A percentile compares a stretch with the other conserved stretches of the same genome.
phyloP scores from a whole-genome alignment of 2,888 invertebrate species.

The Tanytarsus gracilentus region DNA sequence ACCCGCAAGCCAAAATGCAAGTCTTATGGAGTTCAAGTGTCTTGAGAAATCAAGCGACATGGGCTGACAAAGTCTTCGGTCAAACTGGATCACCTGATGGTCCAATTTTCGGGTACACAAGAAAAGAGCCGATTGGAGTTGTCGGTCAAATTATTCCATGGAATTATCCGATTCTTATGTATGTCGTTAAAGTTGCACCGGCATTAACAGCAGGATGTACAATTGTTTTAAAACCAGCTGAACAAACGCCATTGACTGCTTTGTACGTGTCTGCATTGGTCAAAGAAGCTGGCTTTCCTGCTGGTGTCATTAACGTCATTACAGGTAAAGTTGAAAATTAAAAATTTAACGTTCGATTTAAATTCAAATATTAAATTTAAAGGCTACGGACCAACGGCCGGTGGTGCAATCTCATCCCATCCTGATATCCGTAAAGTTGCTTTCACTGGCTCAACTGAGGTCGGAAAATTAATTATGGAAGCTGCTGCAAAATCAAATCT shows the following conservation, averaged over 20 bases:
- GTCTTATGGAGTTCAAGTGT: no score
- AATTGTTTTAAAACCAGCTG: constrained; percentile 91
- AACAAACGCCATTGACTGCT: constrained; percentile 70
- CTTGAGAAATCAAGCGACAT: constrained; percentile 86
- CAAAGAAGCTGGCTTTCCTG: constrained; percentile 83
- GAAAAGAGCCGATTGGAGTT: constrained; percentile 85
- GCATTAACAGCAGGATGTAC: constrained; percentile 95
- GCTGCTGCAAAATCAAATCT: constrained; percentile 82
- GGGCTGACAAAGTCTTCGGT: constrained; percentile 94
- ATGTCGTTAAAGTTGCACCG: constrained; percentile 98
- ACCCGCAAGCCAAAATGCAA: no score
- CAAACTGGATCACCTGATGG: constrained; percentile 84
- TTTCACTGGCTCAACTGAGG: constrained; percentile 91
- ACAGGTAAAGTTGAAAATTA: constrained; percentile 56
- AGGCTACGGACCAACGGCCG: constrained; percentile 57
- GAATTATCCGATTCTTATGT: constrained; percentile 99
- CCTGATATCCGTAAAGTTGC: constrained; percentile 81
- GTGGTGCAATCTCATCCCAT: constrained; percentile 82
- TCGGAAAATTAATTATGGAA: constrained; percentile 83
- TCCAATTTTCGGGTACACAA: constrained; percentile 78
- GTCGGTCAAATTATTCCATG: constrained; percentile 91
- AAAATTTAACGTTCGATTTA: no score
- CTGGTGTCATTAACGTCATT: constrained; percentile 88
- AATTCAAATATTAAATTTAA: background rate
- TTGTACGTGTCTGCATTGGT: constrained; percentile 90